Conservation (phyloP, 2,113 vertebrate species). For the Lasiurus borealis region DNA sequence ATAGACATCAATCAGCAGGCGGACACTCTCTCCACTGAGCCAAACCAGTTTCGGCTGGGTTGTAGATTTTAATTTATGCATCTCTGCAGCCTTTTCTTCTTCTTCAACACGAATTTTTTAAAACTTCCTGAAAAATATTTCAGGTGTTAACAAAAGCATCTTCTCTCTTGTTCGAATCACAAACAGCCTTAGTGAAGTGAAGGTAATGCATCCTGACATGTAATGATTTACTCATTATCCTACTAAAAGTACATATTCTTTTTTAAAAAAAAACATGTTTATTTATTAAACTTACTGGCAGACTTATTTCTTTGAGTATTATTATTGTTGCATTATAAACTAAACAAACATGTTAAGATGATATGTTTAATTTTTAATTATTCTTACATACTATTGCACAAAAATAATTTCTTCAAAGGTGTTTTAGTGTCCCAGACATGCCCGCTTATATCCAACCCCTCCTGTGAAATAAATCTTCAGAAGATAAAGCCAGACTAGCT, state of each 20-base stretch:
- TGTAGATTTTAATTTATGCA: slow-evolving; percentile 72
- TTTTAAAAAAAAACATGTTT: not conserved
- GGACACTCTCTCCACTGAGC: too few species aligned
- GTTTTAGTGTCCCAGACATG: not conserved
- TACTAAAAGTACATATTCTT: not conserved
- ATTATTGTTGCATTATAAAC: not conserved
- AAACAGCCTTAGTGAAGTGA: slow-evolving; percentile 74
- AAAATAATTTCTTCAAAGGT: not conserved
- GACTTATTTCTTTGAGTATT: not conserved
- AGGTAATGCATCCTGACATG: not conserved
- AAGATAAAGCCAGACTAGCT: not conserved
- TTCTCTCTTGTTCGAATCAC: slow-evolving; percentile 89
- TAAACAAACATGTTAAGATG: not conserved
- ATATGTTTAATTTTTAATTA: not conserved
- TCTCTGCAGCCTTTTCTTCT: slow-evolving; percentile 79
- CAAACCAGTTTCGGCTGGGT: not conserved
- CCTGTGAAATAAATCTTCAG: not conserved
- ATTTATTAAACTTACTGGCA: not conserved
- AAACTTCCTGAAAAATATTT: slow-evolving; percentile 89
- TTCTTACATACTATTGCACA: not conserved
- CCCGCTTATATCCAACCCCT: not conserved
- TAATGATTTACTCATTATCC: not conserved
- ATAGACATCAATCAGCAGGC: too few species aligned
- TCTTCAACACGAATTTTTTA: slow-evolving; percentile 87
- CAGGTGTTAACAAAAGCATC: slow-evolving; percentile 88